Conservation (phyloP, 2,888 invertebrate species). For the Sclerodermus sp. region DNA sequence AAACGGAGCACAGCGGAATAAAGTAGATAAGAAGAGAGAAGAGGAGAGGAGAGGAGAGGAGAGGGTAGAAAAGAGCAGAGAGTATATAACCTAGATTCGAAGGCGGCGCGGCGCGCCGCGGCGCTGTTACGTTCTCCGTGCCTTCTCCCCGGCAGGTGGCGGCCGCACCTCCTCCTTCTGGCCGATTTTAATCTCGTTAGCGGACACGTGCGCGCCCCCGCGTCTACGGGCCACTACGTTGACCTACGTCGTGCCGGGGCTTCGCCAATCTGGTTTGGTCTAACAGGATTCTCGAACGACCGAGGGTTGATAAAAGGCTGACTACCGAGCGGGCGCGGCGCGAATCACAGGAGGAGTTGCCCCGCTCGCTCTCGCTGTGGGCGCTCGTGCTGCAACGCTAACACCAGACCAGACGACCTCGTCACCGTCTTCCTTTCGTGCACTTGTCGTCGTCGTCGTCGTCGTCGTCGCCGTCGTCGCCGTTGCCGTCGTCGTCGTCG, state of each 20-base stretch:
- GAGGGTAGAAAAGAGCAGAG: no score
- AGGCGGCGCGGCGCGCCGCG: no score
- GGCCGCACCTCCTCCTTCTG: slow-evolving; percentile 63
- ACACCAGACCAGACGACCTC: slow-evolving; percentile 19
- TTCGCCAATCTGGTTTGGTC: slow-evolving; percentile 78
- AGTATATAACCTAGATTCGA: no score
- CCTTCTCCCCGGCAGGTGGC: slow-evolving; percentile 60
- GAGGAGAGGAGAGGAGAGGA: no score
- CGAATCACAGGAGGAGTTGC: slow-evolving; percentile 40
- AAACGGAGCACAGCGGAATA: no score
- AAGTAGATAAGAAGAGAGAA: no score
- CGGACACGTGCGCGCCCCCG: slow-evolving; percentile 65
- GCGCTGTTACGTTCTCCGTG: slow-evolving; percentile 64
- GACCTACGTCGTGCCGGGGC: slow-evolving; percentile 25
- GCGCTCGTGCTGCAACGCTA: slow-evolving; percentile 28
- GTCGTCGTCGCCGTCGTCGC: slow-evolving; percentile 11
- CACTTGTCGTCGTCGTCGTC: slow-evolving; percentile 20
- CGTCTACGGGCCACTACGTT: slow-evolving; percentile 26
- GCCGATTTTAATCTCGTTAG: slow-evolving; percentile 70
- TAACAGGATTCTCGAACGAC: slow-evolving; percentile 67
- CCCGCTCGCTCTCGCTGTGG: slow-evolving; percentile 30
- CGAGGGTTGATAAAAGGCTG: slow-evolving; percentile 64
- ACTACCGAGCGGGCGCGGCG: slow-evolving; percentile 46
- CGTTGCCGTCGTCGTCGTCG: slow-evolving; percentile 13
- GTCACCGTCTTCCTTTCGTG: slow-evolving; percentile 5